phyloP scores from a whole-genome alignment of 2,797 vertebrate species.

The Girardinus metallicus region DNA sequence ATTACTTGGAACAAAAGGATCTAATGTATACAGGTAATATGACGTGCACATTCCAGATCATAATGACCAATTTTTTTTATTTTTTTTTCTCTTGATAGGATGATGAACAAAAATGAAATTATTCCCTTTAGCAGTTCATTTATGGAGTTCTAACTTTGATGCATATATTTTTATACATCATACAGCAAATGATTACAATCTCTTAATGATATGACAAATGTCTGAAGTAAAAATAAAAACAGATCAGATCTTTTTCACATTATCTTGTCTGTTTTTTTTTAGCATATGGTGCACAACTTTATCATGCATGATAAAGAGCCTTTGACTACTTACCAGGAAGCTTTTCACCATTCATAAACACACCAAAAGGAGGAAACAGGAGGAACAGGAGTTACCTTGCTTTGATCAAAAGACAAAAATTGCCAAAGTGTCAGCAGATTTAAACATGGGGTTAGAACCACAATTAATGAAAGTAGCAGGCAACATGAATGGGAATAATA shows the following conservation, averaged over 20 bases:
- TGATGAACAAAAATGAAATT: neutral
- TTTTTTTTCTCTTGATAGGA: neutral
- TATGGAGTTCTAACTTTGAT: neutral
- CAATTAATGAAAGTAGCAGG: neutral
- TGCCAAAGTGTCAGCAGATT: neutral
- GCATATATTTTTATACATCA: neutral
- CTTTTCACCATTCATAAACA: too few species aligned
- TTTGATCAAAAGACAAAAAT: neutral
- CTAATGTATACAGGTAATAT: too few species aligned
- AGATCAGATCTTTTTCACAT: neutral
- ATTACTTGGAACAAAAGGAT: constrained; percentile 21
- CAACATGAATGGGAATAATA: neutral
- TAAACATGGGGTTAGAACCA: neutral
- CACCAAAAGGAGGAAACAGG: neutral
- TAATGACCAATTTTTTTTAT: neutral
- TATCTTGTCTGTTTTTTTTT: neutral
- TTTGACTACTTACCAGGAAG: neutral
- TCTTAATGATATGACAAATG: neutral
- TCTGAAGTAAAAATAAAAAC: neutral
- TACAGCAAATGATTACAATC: neutral
- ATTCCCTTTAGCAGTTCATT: neutral
- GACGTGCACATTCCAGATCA: neutral
- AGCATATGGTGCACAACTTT: neutral
- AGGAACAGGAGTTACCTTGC: too few species aligned
- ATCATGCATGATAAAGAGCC: neutral